These are phyloP conservation scores for Phalacrocorax aristotelis DNA, from an alignment of 2,113 vertebrate species.

Conservation along the genomic window DNA sequence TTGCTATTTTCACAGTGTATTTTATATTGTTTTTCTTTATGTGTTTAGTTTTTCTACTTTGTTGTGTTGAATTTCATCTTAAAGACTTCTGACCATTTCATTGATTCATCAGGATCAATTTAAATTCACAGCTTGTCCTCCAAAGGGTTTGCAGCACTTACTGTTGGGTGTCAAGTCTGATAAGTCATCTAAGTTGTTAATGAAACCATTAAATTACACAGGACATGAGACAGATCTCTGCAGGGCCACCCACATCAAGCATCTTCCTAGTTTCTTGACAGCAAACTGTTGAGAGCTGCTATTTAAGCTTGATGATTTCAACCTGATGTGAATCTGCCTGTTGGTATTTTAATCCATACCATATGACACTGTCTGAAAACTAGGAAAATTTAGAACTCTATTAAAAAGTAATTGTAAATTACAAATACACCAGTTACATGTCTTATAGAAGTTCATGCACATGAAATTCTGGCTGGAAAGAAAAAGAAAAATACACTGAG, in stretches of 20 bases:
- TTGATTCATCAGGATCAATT: neutral
- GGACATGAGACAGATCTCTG: neutral
- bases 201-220: slow-evolving; percentile 18
- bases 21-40: neutral
- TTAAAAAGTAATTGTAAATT: neutral
- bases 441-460: neutral
- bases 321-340: slow-evolving; percentile 14
- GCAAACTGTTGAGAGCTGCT: neutral
- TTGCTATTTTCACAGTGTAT: neutral
- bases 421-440: neutral
- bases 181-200: slow-evolving; percentile 32
- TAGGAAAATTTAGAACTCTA: neutral
- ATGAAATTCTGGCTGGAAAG: neutral
- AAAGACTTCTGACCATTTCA: neutral
- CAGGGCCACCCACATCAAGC: neutral
- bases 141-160: neutral
- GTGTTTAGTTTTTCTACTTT: neutral
- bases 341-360: neutral
- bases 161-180: neutral
- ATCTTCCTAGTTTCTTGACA: neutral
- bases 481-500: neutral
- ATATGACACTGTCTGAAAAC: neutral
- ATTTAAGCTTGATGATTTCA: slow-evolving; percentile 31
- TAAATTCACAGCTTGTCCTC: neutral
- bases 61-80: neutral